phyloP scores from a whole-genome alignment of 2,888 invertebrate genomes.

The Rotaria magnacalcarata region DNA sequence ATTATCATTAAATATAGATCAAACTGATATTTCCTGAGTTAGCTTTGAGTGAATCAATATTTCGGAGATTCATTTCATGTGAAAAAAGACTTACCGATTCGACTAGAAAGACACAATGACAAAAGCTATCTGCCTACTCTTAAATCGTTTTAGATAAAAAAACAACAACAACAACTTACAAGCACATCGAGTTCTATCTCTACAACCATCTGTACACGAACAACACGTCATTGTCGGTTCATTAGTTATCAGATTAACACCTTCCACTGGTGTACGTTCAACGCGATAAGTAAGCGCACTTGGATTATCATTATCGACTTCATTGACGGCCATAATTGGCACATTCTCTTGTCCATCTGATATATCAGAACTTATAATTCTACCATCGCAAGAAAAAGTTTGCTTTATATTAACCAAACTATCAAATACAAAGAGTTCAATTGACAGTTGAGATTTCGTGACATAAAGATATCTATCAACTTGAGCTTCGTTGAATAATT shows the following conservation, averaged over 20 bases:
- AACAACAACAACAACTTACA: constrained; percentile 61
- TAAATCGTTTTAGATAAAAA: not conserved
- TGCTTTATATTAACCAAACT: not conserved
- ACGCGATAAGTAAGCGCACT: constrained; percentile 82
- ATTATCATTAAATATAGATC: too few relatives aligned
- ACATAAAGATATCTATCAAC: constrained; percentile 40
- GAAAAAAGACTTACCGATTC: too few relatives aligned
- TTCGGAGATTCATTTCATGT: too few relatives aligned
- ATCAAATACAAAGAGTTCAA: constrained; percentile 43
- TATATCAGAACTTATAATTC: constrained; percentile 61
- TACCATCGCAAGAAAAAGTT: not conserved
- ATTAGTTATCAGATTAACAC: constrained; percentile 62
- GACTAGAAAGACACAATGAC: too few relatives aligned
- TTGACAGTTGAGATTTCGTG: constrained; percentile 41
- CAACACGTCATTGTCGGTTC: constrained; percentile 81
- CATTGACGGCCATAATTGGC: constrained; percentile 83
- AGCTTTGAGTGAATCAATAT: too few relatives aligned
- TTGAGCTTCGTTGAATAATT: not conserved
- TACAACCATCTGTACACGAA: constrained; percentile 84
- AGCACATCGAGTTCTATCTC: constrained; percentile 78
- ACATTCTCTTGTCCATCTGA: constrained; percentile 81
- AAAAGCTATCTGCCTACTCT: too few relatives aligned
- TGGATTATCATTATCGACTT: constrained; percentile 70
- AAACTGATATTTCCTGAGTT: too few relatives aligned
- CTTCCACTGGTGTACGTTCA: constrained; percentile 73